These are phyloP conservation scores for Hyperopisus bebe DNA, from an alignment of 2,113 vertebrate genomes.

Conservation along the genomic window DNA sequence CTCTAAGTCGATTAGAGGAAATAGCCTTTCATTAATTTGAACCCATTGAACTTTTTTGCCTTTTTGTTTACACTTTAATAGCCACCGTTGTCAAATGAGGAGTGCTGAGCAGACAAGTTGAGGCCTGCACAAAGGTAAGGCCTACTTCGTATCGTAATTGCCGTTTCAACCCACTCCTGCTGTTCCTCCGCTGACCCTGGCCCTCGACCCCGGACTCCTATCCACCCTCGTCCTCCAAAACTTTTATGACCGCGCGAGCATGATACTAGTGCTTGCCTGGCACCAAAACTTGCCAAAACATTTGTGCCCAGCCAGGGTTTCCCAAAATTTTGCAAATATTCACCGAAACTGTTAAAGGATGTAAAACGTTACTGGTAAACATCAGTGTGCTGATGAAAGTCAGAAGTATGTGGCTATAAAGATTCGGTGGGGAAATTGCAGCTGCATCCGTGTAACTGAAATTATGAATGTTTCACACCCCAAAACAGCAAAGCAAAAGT, in stretches of 20 bases:
- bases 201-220: not conserved
- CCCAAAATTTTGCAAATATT: not conserved
- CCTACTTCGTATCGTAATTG: not conserved
- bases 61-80: not conserved
- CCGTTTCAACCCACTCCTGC: conserved; percentile 8
- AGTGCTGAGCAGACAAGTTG: not conserved
- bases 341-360: not conserved
- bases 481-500: not conserved
- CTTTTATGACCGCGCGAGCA: not conserved
- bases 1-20: not conserved
- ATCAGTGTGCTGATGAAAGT: not conserved
- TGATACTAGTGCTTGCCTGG: not conserved
- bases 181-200: conserved; percentile 5
- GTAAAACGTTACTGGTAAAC: not conserved
- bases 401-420: not conserved
- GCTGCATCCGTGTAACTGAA: not conserved
- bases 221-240: not conserved
- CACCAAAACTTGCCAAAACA: not conserved
- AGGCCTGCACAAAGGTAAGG: conserved; percentile 9
- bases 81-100: not conserved
- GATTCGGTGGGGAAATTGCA: not conserved
- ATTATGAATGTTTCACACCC: not conserved
- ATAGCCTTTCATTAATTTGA: not conserved
- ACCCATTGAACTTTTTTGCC: not conserved
- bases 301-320: not conserved